Evolutionary conservation across 2,797 vertebrate species (phyloP).

Genomic region (Synaphobranchus kaupii): DNA sequence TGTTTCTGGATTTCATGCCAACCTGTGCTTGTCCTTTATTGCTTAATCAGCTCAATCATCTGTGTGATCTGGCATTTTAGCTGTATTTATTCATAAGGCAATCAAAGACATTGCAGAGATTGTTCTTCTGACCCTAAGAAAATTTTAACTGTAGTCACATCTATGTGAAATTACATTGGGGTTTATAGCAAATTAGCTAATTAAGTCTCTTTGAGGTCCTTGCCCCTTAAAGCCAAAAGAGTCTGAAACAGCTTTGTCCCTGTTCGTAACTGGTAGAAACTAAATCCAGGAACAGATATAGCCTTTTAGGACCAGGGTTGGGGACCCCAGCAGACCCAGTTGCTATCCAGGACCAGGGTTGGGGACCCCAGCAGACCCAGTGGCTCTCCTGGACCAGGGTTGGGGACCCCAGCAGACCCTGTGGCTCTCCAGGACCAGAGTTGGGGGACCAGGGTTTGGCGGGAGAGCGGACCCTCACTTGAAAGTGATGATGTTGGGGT

Average conservation of each 20-base stretch:
- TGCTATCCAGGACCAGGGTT: neutral
- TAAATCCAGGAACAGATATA: neutral
- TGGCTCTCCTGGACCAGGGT: neutral
- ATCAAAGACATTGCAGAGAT: neutral
- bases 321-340: too few relatives aligned
- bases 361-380: conserved; percentile 53
- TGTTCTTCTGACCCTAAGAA: neutral
- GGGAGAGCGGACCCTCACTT: conserved; percentile 73
- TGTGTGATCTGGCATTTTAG: too few relatives aligned
- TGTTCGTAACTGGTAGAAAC: neutral
- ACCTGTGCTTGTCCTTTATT: neutral
- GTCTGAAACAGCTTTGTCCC: too few relatives aligned
- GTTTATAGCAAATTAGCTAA: neutral
- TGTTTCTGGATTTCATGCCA: neutral
- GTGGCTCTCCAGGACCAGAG: too few relatives aligned
- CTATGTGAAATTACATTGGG: neutral
- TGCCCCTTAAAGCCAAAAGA: too few relatives aligned
- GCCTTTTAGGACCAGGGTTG: neutral
- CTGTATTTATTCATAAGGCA: neutral
- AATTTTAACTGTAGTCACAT: neutral
- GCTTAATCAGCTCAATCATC: neutral
- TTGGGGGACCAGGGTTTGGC: neutral
- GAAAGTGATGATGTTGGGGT: conserved; percentile 96
- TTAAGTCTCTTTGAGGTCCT: too few relatives aligned
- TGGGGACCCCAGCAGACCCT: neutral